Evolutionary conservation across 2,888 invertebrate genomes (phyloP).

Genomic region (Cephus runcator): DNA sequence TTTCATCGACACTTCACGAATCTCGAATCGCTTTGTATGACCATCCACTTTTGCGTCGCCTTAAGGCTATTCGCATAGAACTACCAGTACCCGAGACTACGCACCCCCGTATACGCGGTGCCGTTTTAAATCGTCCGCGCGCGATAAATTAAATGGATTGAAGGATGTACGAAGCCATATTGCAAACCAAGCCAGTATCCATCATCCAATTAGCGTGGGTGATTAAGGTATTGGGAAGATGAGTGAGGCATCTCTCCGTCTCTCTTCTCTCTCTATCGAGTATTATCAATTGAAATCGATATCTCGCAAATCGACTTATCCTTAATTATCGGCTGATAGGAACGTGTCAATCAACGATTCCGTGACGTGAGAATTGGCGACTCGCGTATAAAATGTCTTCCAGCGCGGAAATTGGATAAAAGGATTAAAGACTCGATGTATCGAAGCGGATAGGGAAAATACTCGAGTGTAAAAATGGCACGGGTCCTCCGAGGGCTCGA

Average conservation of each 20-base stretch:
- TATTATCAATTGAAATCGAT: not conserved
- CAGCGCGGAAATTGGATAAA: not conserved
- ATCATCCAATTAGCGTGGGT: not conserved
- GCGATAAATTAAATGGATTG: not conserved
- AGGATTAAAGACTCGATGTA: not conserved
- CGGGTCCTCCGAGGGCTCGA: not conserved
- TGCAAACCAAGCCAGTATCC: not conserved
- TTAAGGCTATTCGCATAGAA: not conserved
- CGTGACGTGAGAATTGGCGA: not conserved
- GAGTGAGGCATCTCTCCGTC: not conserved
- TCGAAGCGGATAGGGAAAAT: not conserved
- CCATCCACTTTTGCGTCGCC: slow-evolving; percentile 12
- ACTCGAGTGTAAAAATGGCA: not conserved
- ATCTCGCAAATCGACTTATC: not conserved
- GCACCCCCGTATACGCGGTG: not conserved
- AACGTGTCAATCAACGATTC: not conserved
- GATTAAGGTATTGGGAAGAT: not conserved
- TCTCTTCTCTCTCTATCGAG: not conserved
- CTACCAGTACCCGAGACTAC: not conserved
- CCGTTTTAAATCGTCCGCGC: not conserved
- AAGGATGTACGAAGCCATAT: not conserved
- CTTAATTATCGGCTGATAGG: not conserved
- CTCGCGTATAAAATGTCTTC: not conserved
- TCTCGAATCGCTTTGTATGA: slow-evolving; percentile 34
- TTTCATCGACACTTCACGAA: slow-evolving; percentile 45